These are phyloP conservation scores for Melanotaenia nigrans DNA, from an alignment of 2,797 vertebrate species.

Conservation along the genomic window DNA sequence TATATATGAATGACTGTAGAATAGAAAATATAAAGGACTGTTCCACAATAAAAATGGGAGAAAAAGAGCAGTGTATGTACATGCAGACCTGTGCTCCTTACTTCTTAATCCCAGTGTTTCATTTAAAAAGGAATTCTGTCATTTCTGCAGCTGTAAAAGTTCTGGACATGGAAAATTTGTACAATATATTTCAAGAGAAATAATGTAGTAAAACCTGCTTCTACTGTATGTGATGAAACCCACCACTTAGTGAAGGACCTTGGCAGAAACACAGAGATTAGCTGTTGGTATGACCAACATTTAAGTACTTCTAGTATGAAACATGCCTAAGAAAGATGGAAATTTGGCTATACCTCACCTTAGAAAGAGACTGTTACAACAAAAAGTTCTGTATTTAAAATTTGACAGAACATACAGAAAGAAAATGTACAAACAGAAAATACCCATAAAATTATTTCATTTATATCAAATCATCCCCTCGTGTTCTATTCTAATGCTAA, in stretches of 20 bases:
- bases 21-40: conserved; percentile 57
- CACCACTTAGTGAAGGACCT: conserved; percentile 7
- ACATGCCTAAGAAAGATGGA: background rate
- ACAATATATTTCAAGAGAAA: conserved; percentile 4
- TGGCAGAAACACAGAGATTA: conserved; percentile 14
- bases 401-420: no score
- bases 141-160: conserved; percentile 22
- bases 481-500: no score
- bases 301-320: background rate
- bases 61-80: conserved; percentile 52
- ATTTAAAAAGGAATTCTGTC: conserved; percentile 35
- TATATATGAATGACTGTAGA: no score
- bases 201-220: conserved; percentile 34
- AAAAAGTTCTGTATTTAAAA: no score
- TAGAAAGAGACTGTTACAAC: no score
- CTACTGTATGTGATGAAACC: conserved; percentile 38
- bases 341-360: no score
- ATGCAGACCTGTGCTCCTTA: conserved; percentile 42
- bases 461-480: no score
- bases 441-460: no score
- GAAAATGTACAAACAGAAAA: no score
- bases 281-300: background rate
- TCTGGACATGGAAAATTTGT: conserved; percentile 32
- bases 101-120: conserved; percentile 39
- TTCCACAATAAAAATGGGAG: conserved; percentile 33